These are phyloP conservation scores for Cynopterus sphinx DNA, from an alignment of 2,797 vertebrate species.

Conservation along the genomic window DNA sequence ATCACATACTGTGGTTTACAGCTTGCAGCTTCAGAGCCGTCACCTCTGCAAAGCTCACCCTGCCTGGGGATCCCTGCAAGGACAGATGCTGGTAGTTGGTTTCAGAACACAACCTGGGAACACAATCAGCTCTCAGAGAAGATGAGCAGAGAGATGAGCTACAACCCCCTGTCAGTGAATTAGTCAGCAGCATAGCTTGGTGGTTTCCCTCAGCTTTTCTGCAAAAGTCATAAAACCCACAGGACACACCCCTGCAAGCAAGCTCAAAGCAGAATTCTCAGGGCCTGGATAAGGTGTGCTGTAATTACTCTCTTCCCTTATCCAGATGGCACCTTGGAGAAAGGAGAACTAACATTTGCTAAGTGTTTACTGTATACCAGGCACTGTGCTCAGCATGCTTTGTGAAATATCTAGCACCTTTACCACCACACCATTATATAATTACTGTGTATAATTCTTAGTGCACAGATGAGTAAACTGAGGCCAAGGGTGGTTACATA, in stretches of 20 bases:
- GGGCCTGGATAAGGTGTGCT: background rate
- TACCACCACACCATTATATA: background rate
- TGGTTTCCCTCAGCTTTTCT: constrained; percentile 2
- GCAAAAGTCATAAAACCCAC: background rate
- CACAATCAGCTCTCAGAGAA: background rate
- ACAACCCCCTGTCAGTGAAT: background rate
- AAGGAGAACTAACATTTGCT: background rate
- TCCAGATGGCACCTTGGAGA: background rate
- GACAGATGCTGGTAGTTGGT: background rate
- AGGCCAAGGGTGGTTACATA: background rate
- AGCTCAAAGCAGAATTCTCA: background rate
- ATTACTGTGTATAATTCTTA: background rate
- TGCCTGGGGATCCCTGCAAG: rapidly evolving
- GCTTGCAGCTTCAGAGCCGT: background rate
- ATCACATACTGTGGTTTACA: background rate
- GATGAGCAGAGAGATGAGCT: background rate
- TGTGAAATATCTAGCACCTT: background rate
- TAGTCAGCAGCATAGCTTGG: background rate
- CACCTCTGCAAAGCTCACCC: background rate
- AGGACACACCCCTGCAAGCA: background rate
- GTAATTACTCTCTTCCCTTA: background rate
- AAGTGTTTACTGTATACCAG: background rate
- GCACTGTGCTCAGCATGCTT: background rate
- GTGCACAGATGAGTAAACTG: background rate
- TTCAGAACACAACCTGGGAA: background rate